phyloP scores from a whole-genome alignment of 2,888 invertebrate genomes.

The Leptinotarsa rubiginosa region DNA sequence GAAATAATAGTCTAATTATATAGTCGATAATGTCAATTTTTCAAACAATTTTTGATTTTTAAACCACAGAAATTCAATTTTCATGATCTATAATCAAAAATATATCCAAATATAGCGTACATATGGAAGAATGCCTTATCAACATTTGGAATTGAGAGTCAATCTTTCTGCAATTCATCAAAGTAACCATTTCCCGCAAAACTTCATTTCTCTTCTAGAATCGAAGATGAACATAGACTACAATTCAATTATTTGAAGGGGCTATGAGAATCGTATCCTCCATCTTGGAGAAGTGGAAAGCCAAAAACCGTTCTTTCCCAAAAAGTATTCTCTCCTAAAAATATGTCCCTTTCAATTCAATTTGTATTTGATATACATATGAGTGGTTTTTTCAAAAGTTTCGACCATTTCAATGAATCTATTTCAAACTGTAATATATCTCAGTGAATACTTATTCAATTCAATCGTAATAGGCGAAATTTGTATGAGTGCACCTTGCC shows the following conservation, averaged over 20 bases:
- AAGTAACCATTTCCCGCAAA: not conserved
- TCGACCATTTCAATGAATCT: too few species aligned
- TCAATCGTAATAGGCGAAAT: too few species aligned
- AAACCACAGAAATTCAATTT: not conserved
- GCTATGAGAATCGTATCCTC: not conserved
- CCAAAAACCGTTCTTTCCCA: too few species aligned
- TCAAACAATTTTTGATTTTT: constrained; percentile 17
- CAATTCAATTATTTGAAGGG: not conserved
- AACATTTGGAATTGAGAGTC: not conserved
- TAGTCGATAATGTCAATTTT: constrained; percentile 6
- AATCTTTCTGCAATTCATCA: constrained; percentile 5
- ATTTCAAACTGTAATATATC: too few species aligned
- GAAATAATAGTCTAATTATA: not conserved
- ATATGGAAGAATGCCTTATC: constrained; percentile 15
- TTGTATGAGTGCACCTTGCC: too few species aligned
- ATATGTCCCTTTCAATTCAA: too few species aligned
- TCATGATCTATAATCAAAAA: not conserved
- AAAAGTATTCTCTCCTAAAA: too few species aligned
- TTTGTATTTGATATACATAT: too few species aligned
- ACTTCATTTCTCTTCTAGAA: not conserved
- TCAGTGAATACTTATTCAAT: too few species aligned
- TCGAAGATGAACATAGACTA: not conserved
- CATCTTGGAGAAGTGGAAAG: too few species aligned
- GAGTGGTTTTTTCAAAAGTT: too few species aligned
- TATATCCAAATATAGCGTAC: constrained; percentile 9